Evolutionary conservation across 1,140 invertebrate species (phyloP), one percentile per base, ranked within the genome.

Genomic region (Temnothorax curvispinosus): DNA sequence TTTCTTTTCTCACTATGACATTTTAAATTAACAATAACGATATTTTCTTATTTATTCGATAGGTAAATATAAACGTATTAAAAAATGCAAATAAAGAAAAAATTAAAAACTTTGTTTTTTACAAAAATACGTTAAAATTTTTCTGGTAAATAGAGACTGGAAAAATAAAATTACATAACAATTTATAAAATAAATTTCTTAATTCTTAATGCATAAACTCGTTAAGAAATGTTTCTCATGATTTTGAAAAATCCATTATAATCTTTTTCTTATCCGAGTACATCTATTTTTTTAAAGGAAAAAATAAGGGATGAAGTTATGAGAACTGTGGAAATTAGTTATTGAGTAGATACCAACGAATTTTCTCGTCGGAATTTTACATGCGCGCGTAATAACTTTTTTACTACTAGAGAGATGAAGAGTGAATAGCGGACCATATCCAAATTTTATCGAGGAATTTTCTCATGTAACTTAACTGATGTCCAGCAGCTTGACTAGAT

Each of bases 391-490:
- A 7, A 65, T 15, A 11, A 58, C 15, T 65, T 80, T 67, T 41
- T 13, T 13, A n/a, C 4, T 60, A 18, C 18, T n/a, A 21, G 4
- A 1, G 32, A 52, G 7, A 64, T 32, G 52, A 81, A 13, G 27
- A 32, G 21, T 3, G 13, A 82, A 18, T 27, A 27, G 21, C 11
- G 3, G 18, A 27, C 3, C 64, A 47, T 56, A 58, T 72, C 11
- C 21, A 44, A 56, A 82, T 88, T 88, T 88, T 27, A 56, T 84
- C 44, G 21, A 27, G 27, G 27, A 81, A 67, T 0, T 67, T 84
- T 74, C 35, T 35, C 11, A 6, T 2, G 62, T 62, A 35, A 80
- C 15, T 80, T 38, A 35, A 27, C 8, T 21, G 44, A 27, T 13
- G n/a, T 9, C 8, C 50, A 15, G 64, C 77, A 15, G 64, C 77